phyloP scores from a whole-genome alignment of 2,113 vertebrate genomes.

The Rhineura floridana region DNA sequence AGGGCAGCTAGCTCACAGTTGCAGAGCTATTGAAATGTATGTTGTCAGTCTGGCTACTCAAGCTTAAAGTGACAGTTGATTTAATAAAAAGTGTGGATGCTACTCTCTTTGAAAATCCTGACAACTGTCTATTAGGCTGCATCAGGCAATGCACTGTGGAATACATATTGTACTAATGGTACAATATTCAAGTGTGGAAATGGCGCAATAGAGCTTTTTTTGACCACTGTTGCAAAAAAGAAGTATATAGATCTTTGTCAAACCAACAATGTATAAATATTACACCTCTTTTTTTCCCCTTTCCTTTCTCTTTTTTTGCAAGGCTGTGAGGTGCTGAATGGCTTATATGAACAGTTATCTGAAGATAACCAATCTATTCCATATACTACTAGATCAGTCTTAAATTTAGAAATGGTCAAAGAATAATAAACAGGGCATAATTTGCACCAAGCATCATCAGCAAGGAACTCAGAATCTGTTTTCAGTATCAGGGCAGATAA shows the following conservation, averaged over 20 bases:
- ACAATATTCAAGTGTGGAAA: background rate
- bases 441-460: background rate
- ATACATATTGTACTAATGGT: background rate
- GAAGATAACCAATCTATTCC: background rate
- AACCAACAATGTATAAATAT: background rate
- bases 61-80: slow-evolving; percentile 37
- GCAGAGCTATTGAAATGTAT: slow-evolving; percentile 29
- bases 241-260: background rate
- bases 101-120: slow-evolving; percentile 3
- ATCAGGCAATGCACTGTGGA: background rate
- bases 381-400: background rate
- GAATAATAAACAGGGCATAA: background rate
- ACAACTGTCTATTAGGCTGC: background rate
- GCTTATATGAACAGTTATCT: background rate
- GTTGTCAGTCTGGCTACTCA: background rate
- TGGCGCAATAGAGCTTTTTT: background rate
- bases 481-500: too few relatives aligned
- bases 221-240: background rate
- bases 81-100: background rate
- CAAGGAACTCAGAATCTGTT: too few relatives aligned
- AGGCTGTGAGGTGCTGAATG: background rate
- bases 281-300: background rate
- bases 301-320: too few relatives aligned
- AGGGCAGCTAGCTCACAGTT: slow-evolving; percentile 17
- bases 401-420: background rate